Evolutionary conservation across 2,888 invertebrate genomes (phyloP), one percentile per base, ranked within the genome.

Genomic region (Xestia c-nigrum): DNA sequence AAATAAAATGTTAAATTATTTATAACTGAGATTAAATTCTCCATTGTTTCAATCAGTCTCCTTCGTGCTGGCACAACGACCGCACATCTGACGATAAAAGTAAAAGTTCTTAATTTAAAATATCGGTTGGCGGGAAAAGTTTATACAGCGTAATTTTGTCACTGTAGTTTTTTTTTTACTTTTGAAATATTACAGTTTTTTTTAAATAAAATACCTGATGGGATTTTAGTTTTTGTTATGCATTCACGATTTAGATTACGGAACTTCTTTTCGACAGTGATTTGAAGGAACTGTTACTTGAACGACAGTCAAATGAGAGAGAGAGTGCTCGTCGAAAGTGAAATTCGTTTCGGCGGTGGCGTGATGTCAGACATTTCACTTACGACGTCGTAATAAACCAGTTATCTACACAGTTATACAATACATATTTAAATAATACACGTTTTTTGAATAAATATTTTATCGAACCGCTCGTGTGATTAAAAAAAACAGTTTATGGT

Each of bases 301-400:
- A 89, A 88, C 90, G 93, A 94, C 90, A 94, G 95, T 93, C 92
- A 94, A 94, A 92, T 90, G 90, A 90, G 90, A 91, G 92, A 92
- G 92, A 92, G 94, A 88, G 90, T 88, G 88, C 47, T 80, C 84
- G 85, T 93, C 89, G 95, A 96, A 96, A 95, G 95, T 94, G 95
- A 95, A 95, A 94, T 90, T 91, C 85, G 88, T 90, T 91, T 78
- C 82, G 82, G 87, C 86, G 80, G 88, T 89, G 85, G 85, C 87
- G 91, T 95, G 94, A 94, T 92, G 94, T 94, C 94, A 91, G 90
- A 85, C 90, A 91, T 91, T 93, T 91, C 91, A 88, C 91, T 85
- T 81, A 73, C 85, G 80, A 80, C 88, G 75, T 85, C 84, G 89
- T 88, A 88, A 86, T 86, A 89, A 86, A 90, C 90, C 81, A 87